Evolutionary conservation across 2,888 invertebrate species (phyloP).

Genomic region (Acleris sparsana): DNA sequence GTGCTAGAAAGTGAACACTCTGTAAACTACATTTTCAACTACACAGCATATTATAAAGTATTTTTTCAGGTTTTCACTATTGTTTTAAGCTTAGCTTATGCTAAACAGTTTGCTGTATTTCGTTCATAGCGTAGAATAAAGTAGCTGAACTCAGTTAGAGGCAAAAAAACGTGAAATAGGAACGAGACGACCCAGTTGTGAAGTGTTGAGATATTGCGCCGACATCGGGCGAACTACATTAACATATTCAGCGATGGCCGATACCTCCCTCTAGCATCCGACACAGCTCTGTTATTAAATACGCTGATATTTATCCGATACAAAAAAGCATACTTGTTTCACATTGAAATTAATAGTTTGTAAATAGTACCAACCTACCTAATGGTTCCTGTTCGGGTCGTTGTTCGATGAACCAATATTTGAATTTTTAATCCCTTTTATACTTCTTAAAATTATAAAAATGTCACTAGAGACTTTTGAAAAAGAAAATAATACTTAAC

Average conservation of each 20-base stretch:
- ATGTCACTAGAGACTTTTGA: too few species aligned
- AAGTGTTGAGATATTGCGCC: conserved; percentile 66
- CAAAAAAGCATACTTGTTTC: background rate
- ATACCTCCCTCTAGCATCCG: conserved; percentile 38
- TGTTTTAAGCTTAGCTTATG: too few species aligned
- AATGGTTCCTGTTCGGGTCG: too few species aligned
- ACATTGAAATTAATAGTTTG: too few species aligned
- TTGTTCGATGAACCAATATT: too few species aligned
- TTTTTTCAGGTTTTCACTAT: too few species aligned
- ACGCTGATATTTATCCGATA: conserved; percentile 4
- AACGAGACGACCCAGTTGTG: conserved; percentile 60
- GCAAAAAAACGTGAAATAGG: conserved; percentile 51
- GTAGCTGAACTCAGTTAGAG: conserved; percentile 6
- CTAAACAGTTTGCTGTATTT: background rate
- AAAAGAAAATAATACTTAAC: too few species aligned
- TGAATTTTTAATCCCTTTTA: too few species aligned
- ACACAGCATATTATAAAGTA: too few species aligned
- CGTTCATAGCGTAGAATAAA: background rate
- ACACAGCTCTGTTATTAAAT: conserved; percentile 36
- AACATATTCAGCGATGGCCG: conserved; percentile 73
- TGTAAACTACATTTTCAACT: conserved; percentile 6
- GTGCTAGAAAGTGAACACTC: conserved; percentile 12
- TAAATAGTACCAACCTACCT: too few species aligned
- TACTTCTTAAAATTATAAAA: too few species aligned
- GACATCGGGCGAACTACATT: conserved; percentile 55